Conservation (phyloP, 2,113 vertebrate species). For the Pterocles gutturalis region DNA sequence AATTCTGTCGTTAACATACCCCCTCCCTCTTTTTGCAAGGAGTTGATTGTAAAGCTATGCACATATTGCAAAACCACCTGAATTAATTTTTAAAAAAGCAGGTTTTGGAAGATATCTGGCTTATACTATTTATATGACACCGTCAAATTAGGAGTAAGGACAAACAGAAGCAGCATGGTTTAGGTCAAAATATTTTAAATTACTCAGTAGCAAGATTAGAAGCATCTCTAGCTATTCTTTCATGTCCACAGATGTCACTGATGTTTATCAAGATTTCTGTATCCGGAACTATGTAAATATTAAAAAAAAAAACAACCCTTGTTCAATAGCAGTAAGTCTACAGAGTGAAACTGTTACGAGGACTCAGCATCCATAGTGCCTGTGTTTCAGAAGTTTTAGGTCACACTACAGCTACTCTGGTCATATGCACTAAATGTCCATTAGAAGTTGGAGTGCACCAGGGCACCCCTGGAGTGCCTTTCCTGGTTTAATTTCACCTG, state of each 20-base stretch:
- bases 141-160: neutral
- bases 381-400: neutral
- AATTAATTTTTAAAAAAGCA: too few species aligned
- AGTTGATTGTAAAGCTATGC: neutral
- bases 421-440: neutral
- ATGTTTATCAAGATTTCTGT: neutral
- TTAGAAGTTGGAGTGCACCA: neutral
- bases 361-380: neutral
- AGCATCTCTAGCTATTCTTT: neutral
- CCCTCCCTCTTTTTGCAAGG: neutral
- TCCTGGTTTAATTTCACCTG: neutral
- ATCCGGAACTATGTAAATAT: neutral
- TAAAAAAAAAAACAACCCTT: neutral
- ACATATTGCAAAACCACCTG: neutral
- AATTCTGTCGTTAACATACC: neutral
- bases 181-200: neutral
- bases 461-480: neutral
- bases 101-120: neutral
- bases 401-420: neutral
- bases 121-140: neutral
- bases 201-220: neutral
- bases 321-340: neutral
- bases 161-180: neutral
- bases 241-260: neutral
- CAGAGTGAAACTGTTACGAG: neutral